A percentile compares a stretch with the other conserved stretches of the same genome.
phyloP scores from a whole-genome alignment of 2,797 vertebrate genomes.

The Brachyrhaphis roseni region DNA sequence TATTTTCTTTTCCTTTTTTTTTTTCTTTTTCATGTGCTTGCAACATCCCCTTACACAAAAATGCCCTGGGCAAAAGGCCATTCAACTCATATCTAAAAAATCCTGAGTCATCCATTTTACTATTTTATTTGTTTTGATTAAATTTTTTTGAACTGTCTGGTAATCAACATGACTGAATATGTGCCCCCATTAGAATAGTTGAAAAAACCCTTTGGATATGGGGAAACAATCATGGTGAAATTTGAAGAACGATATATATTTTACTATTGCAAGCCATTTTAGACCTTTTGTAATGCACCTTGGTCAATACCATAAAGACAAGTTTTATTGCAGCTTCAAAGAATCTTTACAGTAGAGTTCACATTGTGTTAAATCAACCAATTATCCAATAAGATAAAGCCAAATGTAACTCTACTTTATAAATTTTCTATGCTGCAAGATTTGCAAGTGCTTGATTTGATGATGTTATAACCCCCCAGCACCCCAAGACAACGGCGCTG shows the following conservation, averaged over 20 bases:
- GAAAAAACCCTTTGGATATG: background rate
- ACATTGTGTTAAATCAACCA: slow-evolving; percentile 1
- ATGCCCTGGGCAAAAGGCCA: background rate
- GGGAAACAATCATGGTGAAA: background rate
- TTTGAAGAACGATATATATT: background rate
- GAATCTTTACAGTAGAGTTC: background rate
- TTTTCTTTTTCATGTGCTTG: background rate
- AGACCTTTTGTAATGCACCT: background rate
- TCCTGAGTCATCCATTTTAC: background rate
- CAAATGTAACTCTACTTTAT: slow-evolving; percentile 4
- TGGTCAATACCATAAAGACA: background rate
- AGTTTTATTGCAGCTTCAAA: background rate
- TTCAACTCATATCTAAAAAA: background rate
- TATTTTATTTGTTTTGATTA: background rate
- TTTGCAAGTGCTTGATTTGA: background rate
- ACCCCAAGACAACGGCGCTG: too few species aligned
- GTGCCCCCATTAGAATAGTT: background rate
- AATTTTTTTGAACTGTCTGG: background rate
- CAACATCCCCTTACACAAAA: background rate
- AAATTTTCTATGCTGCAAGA: slow-evolving; percentile 4
- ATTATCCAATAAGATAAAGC: slow-evolving; percentile 4
- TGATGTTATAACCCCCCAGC: too few species aligned
- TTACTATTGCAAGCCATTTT: background rate
- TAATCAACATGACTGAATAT: background rate
- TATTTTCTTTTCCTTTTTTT: background rate